These are phyloP conservation scores for Leuciscus idus DNA, from an alignment of 2,113 vertebrate species.

Conservation along the genomic window DNA sequence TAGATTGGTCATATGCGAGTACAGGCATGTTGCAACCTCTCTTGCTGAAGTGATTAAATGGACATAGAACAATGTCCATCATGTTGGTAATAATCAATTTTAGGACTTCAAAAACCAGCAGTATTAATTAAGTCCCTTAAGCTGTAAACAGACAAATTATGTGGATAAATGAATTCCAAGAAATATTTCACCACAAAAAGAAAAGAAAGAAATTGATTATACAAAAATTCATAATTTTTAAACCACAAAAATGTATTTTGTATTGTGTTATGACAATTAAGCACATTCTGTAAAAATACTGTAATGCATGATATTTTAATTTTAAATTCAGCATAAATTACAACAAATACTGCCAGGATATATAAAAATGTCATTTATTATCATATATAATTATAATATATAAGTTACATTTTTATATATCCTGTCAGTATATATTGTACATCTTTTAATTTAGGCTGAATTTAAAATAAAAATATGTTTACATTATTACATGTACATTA, in stretches of 20 bases:
- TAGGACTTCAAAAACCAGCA: not conserved
- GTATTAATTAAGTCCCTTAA: not conserved
- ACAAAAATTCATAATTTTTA: not conserved
- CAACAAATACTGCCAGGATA: not conserved
- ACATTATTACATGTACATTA: not conserved
- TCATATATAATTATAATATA: too few species aligned
- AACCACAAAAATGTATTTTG: not conserved
- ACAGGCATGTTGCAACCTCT: constrained; percentile 61
- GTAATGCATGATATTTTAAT: not conserved
- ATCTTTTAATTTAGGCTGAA: not conserved
- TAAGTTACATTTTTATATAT: not conserved
- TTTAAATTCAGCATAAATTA: not conserved
- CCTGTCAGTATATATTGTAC: not conserved
- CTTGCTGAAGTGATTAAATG: constrained; percentile 28
- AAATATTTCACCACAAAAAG: not conserved
- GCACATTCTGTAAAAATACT: not conserved
- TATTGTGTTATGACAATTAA: not conserved
- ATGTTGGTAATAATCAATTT: not conserved
- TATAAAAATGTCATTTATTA: too few species aligned
- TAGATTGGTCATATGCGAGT: constrained; percentile 55
- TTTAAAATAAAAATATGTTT: not conserved
- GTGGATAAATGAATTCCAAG: not conserved
- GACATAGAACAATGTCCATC: not conserved
- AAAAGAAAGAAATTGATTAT: not conserved
- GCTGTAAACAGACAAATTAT: not conserved